Evolutionary conservation across 1,140 invertebrate species (phyloP).

Genomic region (Bombus haemorrhoidalis): DNA sequence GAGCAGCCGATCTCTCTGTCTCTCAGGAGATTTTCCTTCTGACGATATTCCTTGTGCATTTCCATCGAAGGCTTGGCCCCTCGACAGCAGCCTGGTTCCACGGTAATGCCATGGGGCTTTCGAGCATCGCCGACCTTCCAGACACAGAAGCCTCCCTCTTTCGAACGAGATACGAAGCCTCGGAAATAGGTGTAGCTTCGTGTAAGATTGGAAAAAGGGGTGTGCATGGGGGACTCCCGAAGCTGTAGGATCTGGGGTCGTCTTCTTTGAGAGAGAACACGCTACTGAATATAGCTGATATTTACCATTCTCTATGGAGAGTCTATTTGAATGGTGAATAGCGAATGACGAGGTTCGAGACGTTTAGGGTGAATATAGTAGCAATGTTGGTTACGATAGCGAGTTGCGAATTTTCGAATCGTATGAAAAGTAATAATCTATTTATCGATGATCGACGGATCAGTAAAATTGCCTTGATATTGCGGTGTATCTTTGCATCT

Average conservation of each 20-base stretch:
- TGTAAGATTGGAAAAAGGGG: constrained; percentile 40
- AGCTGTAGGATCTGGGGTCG: not conserved
- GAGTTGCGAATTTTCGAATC: not conserved
- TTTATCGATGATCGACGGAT: too few species aligned
- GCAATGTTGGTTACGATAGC: not conserved
- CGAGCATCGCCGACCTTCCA: not conserved
- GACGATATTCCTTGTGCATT: constrained; percentile 54
- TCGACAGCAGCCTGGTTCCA: not conserved
- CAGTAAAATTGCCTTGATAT: too few species aligned
- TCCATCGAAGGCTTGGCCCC: constrained; percentile 18
- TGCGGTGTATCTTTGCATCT: too few species aligned
- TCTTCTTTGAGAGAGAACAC: constrained; percentile 10
- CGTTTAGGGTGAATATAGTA: not conserved
- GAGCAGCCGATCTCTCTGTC: not conserved
- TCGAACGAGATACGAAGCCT: constrained; percentile 6
- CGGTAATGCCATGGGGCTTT: constrained; percentile 31
- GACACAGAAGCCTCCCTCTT: not conserved
- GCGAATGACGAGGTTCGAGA: not conserved
- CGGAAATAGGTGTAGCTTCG: constrained; percentile 32
- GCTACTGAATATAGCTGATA: not conserved
- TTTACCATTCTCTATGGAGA: constrained; percentile 24
- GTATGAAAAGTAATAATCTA: too few species aligned
- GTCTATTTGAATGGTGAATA: not conserved
- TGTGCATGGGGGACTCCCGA: constrained; percentile 4
- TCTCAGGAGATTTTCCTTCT: constrained; percentile 58